Percentiles rank a stretch among this genome's conserved stretches.
Evolutionary conservation across 1,140 invertebrate species (phyloP).

Genomic region (Macrosteles quadrilineatus): DNA sequence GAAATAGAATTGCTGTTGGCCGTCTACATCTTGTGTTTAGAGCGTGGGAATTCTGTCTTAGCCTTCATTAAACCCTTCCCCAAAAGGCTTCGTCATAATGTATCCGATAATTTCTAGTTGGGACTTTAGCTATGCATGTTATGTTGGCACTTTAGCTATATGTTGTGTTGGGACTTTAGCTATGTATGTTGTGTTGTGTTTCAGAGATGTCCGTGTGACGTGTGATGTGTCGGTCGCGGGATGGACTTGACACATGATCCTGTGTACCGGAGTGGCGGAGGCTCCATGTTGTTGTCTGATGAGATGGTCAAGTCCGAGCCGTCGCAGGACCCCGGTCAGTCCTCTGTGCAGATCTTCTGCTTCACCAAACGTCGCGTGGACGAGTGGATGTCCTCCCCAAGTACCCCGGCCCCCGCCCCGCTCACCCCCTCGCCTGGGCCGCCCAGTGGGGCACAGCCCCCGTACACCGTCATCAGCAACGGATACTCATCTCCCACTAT

Average conservation of each 20-base stretch:
- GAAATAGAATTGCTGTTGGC: too few species aligned
- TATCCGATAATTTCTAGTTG: too few species aligned
- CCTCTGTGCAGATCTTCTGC: constrained; percentile 45
- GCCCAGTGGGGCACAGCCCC: constrained; percentile 49
- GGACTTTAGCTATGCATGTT: too few species aligned
- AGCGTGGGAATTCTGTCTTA: too few species aligned
- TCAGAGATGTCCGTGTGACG: too few species aligned
- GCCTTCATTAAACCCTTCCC: too few species aligned
- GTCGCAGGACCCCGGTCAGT: constrained; percentile 40
- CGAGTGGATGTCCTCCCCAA: constrained; percentile 63
- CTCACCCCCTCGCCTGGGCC: constrained; percentile 61
- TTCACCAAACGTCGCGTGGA: constrained; percentile 54
- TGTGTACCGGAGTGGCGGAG: background rate
- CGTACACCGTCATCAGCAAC: constrained; percentile 65
- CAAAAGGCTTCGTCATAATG: too few species aligned
- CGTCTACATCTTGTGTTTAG: too few species aligned
- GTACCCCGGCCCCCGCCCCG: constrained; percentile 57
- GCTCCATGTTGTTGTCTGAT: background rate
- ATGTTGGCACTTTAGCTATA: too few species aligned
- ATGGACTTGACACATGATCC: constrained; percentile 28
- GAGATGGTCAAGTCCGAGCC: constrained; percentile 43
- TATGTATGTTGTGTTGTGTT: too few species aligned
- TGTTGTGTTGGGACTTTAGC: too few species aligned
- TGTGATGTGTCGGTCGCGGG: background rate
- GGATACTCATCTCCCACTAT: constrained; percentile 76